phyloP scores from a whole-genome alignment of 2,113 vertebrate genomes.

The Arenaria interpres region DNA sequence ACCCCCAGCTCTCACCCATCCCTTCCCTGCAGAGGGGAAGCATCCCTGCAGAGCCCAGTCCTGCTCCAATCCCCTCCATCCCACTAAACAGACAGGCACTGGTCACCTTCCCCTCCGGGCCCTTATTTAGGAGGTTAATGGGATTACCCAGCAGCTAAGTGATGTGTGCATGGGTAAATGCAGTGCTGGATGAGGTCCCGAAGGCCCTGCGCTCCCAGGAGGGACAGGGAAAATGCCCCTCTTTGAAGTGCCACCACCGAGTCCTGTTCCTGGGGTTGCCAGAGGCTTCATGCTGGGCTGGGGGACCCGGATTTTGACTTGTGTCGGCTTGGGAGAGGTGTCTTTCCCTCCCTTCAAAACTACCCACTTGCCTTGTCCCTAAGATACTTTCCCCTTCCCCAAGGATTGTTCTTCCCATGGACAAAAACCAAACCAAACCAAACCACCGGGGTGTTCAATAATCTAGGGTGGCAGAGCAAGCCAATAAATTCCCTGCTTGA shows the following conservation, averaged over 20 bases:
- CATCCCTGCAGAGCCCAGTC: fast-evolving
- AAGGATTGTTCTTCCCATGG: not conserved
- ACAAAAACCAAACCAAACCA: not conserved
- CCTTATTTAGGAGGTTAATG: not conserved
- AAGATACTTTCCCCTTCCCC: not conserved
- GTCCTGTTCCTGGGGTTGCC: not conserved
- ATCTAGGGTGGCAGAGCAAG: constrained; percentile 27
- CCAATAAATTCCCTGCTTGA: constrained; percentile 69
- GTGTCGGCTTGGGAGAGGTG: not conserved
- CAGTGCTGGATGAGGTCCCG: not conserved
- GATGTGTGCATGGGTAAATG: not conserved
- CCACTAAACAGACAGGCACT: not conserved
- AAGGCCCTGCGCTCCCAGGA: not conserved
- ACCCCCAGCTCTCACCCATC: too few relatives aligned
- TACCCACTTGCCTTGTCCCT: not conserved
- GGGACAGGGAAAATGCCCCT: not conserved
- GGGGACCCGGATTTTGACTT: not conserved
- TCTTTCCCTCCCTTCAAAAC: not conserved
- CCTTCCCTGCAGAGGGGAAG: fast-evolving
- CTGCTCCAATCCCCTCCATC: not conserved
- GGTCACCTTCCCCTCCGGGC: not conserved
- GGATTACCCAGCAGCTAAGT: not conserved
- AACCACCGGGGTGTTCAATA: constrained; percentile 11
- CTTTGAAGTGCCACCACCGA: not conserved
- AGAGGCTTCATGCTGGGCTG: fast-evolving